phyloP scores from a whole-genome alignment of 1,140 invertebrate species.

The Scylla paramamosain region DNA sequence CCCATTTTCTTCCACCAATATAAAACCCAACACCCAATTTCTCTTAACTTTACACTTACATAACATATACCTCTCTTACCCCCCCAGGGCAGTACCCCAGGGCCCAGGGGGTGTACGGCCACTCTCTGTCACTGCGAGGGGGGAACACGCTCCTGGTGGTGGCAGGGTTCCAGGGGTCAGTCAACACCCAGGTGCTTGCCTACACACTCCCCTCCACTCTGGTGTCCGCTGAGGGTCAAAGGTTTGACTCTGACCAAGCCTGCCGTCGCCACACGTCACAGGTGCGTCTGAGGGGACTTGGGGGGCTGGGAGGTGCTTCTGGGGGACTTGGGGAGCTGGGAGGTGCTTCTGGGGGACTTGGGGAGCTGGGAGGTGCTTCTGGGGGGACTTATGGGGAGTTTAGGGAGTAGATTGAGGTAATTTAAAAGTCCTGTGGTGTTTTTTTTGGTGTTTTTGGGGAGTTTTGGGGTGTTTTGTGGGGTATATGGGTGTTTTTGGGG shows the following conservation, averaged over 20 bases:
- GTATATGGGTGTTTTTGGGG: too few species aligned
- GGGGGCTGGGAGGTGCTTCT: background rate
- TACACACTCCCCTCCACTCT: slow-evolving; percentile 81
- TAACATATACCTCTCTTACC: background rate
- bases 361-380: too few species aligned
- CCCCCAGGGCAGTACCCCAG: slow-evolving; percentile 88
- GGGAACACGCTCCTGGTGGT: slow-evolving; percentile 91
- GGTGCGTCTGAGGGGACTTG: background rate
- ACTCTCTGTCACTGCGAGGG: slow-evolving; percentile 88
- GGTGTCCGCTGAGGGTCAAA: slow-evolving; percentile 88
- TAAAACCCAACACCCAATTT: too few species aligned
- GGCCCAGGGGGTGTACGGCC: slow-evolving; percentile 92
- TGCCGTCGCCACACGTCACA: slow-evolving; percentile 84
- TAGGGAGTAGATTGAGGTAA: too few species aligned
- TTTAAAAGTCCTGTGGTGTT: too few species aligned
- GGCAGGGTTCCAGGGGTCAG: slow-evolving; percentile 95
- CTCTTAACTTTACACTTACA: too few species aligned
- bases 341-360: background rate
- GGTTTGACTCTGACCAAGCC: slow-evolving; percentile 87
- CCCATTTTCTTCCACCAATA: too few species aligned
- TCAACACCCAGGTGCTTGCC: slow-evolving; percentile 84
- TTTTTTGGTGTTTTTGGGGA: too few species aligned
- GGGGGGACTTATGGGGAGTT: too few species aligned
- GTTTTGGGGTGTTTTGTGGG: too few species aligned
- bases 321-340: background rate